Evolutionary conservation across 2,888 invertebrate species (phyloP), one percentile per base, ranked within the genome.

Genomic region (Ormyrus nitidulus): DNA sequence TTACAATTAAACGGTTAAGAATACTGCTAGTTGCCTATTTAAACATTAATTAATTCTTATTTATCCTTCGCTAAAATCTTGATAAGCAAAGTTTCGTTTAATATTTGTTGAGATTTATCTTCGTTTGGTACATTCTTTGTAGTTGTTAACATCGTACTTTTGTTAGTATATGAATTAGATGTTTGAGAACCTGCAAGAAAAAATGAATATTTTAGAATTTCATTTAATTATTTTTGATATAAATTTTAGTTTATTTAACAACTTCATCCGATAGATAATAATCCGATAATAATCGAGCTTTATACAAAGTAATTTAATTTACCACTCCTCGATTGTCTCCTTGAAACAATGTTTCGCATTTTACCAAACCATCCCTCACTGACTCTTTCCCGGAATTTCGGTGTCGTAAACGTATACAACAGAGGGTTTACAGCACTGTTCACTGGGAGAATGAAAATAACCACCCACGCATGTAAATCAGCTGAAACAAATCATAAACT

Each of bases 391-490:
- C 93, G 91, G 87, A 93, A 94, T 85, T 93, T 93, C 0, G 94
- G 93, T 5, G 94, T 94, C 0, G 94, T 94, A 84, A 95, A 94
- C 13, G 94, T 95, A 85, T 94, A 94, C 9, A 94, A 89, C 34
- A 94, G 86, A 0, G 94, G 94, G 89, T 94, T 94, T 0, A 94
- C 91, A 0, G 94, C 93, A 1, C 94, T 93, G 86, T 94, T 94
- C 1, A 94, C 91, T 6, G 94, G 94, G 44, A 94, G 87, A 73
- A 94, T 92, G 82, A 94, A 94, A n/a, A 94, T 92, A 5, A 94
- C 93, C 46, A 94, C 88, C 93, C 94, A 94, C 11, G 93, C 93
- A 84, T 94, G 93, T 56, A 94, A 90, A 85, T 93, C 93, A 83
- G 93, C 94, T 94, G 87, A 19, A 19, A 19, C 19, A 19, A 19